Evolutionary conservation across 2,797 vertebrate genomes (phyloP).

Genomic region (Austrolebias charrua): DNA sequence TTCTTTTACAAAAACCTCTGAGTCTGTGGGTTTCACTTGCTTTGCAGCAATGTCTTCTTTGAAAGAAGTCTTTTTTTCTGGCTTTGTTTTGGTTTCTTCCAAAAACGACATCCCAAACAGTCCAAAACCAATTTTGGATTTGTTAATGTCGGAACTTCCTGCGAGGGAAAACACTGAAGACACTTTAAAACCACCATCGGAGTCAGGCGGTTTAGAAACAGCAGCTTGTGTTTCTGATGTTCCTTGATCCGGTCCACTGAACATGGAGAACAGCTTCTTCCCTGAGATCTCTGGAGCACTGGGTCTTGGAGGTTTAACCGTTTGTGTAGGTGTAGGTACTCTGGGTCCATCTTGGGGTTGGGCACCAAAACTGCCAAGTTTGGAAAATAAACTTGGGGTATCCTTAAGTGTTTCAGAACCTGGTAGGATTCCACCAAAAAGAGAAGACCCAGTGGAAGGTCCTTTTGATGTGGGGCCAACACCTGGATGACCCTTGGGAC

Average conservation of each 20-base stretch:
- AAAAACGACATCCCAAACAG: conserved; percentile 72
- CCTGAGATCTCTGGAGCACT: conserved; percentile 51
- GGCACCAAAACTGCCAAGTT: conserved; percentile 66
- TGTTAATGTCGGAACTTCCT: conserved; percentile 71
- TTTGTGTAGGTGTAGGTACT: conserved; percentile 35
- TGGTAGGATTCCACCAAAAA: conserved; percentile 69
- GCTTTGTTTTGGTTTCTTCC: conserved; percentile 68
- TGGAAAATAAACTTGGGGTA: conserved; percentile 73
- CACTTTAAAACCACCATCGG: conserved; percentile 73
- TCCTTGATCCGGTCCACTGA: conserved; percentile 64
- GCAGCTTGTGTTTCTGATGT: conserved; percentile 29
- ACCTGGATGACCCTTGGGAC: conserved; percentile 48
- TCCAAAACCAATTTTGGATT: conserved; percentile 73
- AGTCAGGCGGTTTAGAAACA: conserved; percentile 58
- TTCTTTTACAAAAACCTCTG: conserved; percentile 25
- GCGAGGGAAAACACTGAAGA: conserved; percentile 74
- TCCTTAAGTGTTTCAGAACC: conserved; percentile 65
- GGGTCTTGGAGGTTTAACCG: conserved; percentile 33
- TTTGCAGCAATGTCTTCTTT: conserved; percentile 25
- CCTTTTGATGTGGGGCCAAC: conserved; percentile 40
- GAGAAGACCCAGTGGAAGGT: conserved; percentile 58
- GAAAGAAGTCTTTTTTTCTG: conserved; percentile 32
- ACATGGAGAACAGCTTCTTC: conserved; percentile 68
- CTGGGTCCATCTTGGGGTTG: conserved; percentile 51
- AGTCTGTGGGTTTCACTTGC: conserved; percentile 23